A percentile compares a stretch with the other conserved stretches of the same genome.
Conservation (phyloP, 1,140 invertebrate genomes). For the Macrobrachium rosenbergii region DNA sequence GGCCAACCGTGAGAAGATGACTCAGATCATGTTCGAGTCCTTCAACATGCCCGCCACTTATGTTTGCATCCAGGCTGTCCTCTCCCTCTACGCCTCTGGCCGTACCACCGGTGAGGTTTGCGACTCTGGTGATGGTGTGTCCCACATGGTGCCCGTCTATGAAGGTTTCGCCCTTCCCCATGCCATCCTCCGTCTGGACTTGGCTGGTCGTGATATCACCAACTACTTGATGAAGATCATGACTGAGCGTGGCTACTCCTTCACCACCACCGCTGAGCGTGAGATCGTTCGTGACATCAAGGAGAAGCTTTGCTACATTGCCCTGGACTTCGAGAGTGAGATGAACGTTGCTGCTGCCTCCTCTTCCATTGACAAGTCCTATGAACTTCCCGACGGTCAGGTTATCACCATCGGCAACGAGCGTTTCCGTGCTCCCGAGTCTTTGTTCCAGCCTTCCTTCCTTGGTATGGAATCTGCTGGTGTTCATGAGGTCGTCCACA, state of each 20-base stretch:
- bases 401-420: slow-evolving; percentile 67
- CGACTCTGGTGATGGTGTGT: slow-evolving; percentile 58
- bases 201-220: slow-evolving; percentile 71
- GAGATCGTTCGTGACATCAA: slow-evolving; percentile 95
- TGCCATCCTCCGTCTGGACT: slow-evolving; percentile 53
- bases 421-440: slow-evolving; percentile 28
- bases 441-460: slow-evolving; percentile 7
- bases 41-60: slow-evolving; percentile 61
- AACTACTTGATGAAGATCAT: slow-evolving; percentile 75
- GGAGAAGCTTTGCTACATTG: slow-evolving; percentile 92
- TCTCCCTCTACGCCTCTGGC: slow-evolving; percentile 59
- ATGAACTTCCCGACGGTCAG: slow-evolving; percentile 73
- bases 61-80: slow-evolving; percentile 54
- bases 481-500: not conserved
- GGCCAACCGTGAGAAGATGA: slow-evolving; percentile 90
- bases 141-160: slow-evolving; percentile 56
- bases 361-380: slow-evolving; percentile 69
- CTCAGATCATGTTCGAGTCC: slow-evolving; percentile 86
- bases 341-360: slow-evolving; percentile 66
- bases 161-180: slow-evolving; percentile 59
- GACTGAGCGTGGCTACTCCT: slow-evolving; percentile 78
- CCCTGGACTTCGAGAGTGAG: slow-evolving; percentile 69
- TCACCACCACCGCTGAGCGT: slow-evolving; percentile 79
- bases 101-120: slow-evolving; percentile 57
- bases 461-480: slow-evolving; percentile 16